Evolutionary conservation across 1,140 invertebrate genomes (phyloP).

Genomic region (Armadillidium nasatum): DNA sequence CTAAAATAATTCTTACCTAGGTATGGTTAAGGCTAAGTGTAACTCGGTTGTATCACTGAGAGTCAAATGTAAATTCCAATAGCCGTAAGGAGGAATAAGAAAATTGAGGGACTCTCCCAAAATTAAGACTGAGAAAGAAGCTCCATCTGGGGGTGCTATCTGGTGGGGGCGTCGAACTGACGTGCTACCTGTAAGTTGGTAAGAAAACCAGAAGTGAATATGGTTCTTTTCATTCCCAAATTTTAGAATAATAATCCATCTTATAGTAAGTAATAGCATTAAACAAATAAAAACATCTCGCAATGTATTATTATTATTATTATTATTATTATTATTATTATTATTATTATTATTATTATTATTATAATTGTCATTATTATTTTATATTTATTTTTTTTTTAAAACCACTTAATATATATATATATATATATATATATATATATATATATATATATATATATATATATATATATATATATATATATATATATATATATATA

Average conservation of each 20-base stretch:
- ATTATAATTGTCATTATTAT: background rate
- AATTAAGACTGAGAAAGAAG: slow-evolving; percentile 37
- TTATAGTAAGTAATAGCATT: background rate
- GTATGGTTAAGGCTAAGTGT: slow-evolving; percentile 36
- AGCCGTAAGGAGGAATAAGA: slow-evolving; percentile 39
- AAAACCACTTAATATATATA: too few species aligned
- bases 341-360: background rate
- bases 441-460: too few species aligned
- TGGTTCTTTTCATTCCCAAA: background rate
- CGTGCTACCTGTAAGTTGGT: slow-evolving; percentile 7
- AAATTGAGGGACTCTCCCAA: slow-evolving; percentile 33
- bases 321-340: background rate
- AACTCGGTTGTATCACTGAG: slow-evolving; percentile 38
- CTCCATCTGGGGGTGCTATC: slow-evolving; percentile 35
- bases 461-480: too few species aligned
- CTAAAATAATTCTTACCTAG: slow-evolving; percentile 27
- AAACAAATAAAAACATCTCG: background rate
- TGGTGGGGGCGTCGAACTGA: slow-evolving; percentile 33
- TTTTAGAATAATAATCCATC: background rate
- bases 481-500: too few species aligned
- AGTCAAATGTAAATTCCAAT: slow-evolving; percentile 44
- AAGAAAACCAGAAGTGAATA: background rate
- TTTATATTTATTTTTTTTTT: too few species aligned
- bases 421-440: too few species aligned
- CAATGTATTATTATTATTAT: background rate